Base-by-base conservation (phyloP, 2,113 vertebrate genomes). In the Puntigrus tetrazona region DNA sequence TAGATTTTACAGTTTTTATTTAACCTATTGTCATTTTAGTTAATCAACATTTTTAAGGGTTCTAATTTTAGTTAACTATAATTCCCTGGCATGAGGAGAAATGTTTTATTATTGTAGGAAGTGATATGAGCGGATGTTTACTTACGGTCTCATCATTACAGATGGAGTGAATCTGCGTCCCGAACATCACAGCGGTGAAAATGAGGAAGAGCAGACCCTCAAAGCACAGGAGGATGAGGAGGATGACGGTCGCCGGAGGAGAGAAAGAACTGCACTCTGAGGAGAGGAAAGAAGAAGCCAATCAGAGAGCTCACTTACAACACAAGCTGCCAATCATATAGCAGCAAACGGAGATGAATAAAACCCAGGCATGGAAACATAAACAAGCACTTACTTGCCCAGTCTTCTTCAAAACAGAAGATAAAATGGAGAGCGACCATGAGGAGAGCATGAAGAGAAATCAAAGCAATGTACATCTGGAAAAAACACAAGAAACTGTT, bases 381-480 rank as follows among this genome's bases (percentile, higher is more conserved):
- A 59, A 10, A 22, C 3, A 29, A 59, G 29, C 31, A 36, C 98
- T 97, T 92, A 98, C 98, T 99, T 88, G 95, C 92, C 98, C 97
- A 99, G 89, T 99, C 97, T 90, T 97, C 96, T 92, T 99, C 97
- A 87, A 99, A 96, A 93, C 97, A 99, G 90, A 97, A 95, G 86
- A 98, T 91, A 89, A 99, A 99, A 89, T 99, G 97, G 90, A 99
- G 95, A 85, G 96, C 97, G 89, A 96, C 97, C 98, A 99, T 95
- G 89, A 97, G 76, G 63, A 99, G 94, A 34, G 97, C 93, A 88
- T 99, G 98, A 90, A 98, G 89, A 72, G 98, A 99, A 89, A 99
- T 97, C 91, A 99, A 95, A 84, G 98, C 95, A 92, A 99, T 99
- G 94, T 99, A 99, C 98, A 99, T 97, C 98, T 99, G 94, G 78